These are phyloP conservation scores for Spodoptera exigua DNA, from an alignment of 2,888 invertebrate species.

Conservation along the genomic window DNA sequence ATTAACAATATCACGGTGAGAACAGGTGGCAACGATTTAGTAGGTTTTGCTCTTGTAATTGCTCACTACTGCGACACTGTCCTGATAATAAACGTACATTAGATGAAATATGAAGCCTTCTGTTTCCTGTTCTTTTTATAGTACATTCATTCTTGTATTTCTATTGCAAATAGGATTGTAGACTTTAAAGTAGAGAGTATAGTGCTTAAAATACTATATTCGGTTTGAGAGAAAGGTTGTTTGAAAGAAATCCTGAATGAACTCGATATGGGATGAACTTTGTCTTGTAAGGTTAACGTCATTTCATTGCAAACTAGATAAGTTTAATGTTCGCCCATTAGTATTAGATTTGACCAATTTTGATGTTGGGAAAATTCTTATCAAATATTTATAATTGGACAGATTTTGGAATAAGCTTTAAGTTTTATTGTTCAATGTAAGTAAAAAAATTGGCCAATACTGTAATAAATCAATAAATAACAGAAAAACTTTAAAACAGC, in stretches of 20 bases:
- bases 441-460: too few relatives aligned
- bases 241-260: slow-evolving; percentile 54
- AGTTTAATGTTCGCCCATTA: too few relatives aligned
- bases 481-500: too few relatives aligned
- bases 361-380: too few relatives aligned
- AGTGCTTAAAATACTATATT: slow-evolving; percentile 32
- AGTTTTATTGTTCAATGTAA: too few relatives aligned
- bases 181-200: background rate
- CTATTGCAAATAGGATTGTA: background rate
- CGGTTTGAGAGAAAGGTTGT: slow-evolving; percentile 18
- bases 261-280: slow-evolving; percentile 56
- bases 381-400: too few relatives aligned
- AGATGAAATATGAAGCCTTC: slow-evolving; percentile 71
- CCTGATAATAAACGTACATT: slow-evolving; percentile 74
- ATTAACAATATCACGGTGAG: slow-evolving; percentile 78
- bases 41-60: slow-evolving; percentile 83
- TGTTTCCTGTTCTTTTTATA: slow-evolving; percentile 31
- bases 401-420: too few relatives aligned
- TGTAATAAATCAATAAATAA: too few relatives aligned
- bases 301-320: too few relatives aligned
- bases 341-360: too few relatives aligned
- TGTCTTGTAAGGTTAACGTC: slow-evolving; percentile 35
- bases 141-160: background rate
- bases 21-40: slow-evolving; percentile 83
- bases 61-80: slow-evolving; percentile 77